Conservation (phyloP, 2,113 vertebrate genomes). For the Protobothrops mucrosquamatus region DNA sequence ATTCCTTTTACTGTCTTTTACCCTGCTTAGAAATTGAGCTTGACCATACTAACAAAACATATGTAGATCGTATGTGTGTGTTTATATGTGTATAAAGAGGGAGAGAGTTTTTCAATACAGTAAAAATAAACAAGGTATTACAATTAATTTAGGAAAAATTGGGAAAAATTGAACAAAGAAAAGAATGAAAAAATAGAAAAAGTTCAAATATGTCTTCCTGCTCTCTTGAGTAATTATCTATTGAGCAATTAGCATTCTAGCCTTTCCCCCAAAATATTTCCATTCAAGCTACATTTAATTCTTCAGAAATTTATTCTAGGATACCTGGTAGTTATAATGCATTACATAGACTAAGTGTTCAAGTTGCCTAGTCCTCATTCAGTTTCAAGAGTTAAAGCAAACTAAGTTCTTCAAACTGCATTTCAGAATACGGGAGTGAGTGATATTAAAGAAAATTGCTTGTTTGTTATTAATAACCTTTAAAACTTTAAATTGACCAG, state of each 20-base stretch:
- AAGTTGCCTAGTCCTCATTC: neutral
- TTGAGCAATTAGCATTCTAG: neutral
- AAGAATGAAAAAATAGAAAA: neutral
- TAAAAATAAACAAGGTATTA: neutral
- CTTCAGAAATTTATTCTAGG: neutral
- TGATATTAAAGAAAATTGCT: neutral
- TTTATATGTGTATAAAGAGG: neutral
- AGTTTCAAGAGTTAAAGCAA: neutral
- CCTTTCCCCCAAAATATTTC: neutral
- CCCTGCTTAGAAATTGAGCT: neutral
- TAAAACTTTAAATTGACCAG: neutral
- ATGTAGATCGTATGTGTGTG: neutral
- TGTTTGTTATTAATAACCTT: neutral
- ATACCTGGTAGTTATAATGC: neutral
- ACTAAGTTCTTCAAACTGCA: neutral
- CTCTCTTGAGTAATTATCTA: neutral
- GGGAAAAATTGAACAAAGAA: neutral
- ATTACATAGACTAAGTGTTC: neutral
- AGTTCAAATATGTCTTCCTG: neutral
- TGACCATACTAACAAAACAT: neutral
- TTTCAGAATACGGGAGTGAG: neutral
- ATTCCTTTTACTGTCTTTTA: neutral
- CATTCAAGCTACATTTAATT: neutral
- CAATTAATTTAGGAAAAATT: neutral
- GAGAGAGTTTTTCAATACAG: neutral